Evolutionary conservation across 2,113 vertebrate genomes (phyloP).

Genomic region (Manacus vitellinus): DNA sequence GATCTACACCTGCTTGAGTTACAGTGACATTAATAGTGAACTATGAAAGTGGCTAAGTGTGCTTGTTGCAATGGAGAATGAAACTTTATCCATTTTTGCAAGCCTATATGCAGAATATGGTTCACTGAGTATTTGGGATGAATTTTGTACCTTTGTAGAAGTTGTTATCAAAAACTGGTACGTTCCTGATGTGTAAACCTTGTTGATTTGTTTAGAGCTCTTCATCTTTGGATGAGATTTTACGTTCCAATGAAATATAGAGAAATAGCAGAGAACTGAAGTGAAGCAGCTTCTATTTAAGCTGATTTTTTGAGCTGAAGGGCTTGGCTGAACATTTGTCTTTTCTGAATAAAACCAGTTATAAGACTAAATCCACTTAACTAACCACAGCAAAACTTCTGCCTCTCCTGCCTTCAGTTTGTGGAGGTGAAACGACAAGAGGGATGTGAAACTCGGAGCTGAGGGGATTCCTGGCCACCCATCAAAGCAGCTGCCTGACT

Average conservation of each 20-base stretch:
- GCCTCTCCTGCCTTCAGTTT: neutral
- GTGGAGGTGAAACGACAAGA: neutral
- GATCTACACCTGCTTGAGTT: neutral
- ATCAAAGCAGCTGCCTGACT: neutral
- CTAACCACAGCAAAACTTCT: neutral
- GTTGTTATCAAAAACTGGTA: neutral
- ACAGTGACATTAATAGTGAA: neutral
- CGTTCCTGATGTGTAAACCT: neutral
- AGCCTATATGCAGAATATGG: neutral
- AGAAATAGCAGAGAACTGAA: neutral
- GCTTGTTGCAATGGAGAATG: neutral
- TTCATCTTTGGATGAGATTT: neutral
- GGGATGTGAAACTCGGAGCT: accelerated
- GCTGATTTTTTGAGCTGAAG: neutral
- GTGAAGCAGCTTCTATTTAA: neutral
- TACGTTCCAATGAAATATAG: neutral
- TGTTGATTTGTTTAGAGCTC: neutral
- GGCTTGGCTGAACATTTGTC: neutral
- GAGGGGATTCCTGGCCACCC: neutral
- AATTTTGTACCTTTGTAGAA: neutral
- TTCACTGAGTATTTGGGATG: neutral
- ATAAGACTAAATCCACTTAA: neutral
- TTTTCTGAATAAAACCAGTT: neutral
- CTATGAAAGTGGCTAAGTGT: neutral
- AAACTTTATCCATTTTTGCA: neutral